Conservation (phyloP, 2,113 vertebrate genomes). For the Amphilophus citrinellus region DNA sequence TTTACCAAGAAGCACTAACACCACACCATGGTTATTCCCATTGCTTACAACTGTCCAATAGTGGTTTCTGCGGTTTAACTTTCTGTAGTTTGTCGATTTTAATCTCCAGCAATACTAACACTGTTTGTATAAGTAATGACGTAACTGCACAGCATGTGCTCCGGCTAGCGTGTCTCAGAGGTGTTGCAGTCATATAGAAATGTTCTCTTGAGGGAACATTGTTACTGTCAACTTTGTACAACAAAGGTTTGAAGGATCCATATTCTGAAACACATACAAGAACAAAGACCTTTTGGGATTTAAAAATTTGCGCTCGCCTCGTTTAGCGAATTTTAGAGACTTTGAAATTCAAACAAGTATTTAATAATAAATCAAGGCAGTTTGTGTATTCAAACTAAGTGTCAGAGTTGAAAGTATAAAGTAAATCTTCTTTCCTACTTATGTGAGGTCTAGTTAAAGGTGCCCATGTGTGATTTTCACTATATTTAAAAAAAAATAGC, state of each 20-base stretch:
- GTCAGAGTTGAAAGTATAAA: background rate
- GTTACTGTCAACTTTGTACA: background rate
- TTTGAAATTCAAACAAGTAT: slow-evolving; percentile 9
- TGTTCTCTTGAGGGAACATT: background rate
- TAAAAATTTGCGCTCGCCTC: background rate
- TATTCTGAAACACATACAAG: background rate
- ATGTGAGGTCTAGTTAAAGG: background rate
- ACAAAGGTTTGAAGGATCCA: background rate
- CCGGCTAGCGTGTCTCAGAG: background rate
- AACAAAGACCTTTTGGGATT: background rate
- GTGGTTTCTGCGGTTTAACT: background rate
- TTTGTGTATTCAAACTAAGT: background rate
- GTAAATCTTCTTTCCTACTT: background rate
- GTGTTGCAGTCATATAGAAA: background rate
- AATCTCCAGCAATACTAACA: background rate
- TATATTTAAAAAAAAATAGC: background rate
- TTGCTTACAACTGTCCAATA: background rate
- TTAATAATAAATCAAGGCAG: slow-evolving; percentile 7
- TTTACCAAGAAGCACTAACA: background rate
- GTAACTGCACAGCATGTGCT: background rate
- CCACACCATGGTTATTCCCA: background rate
- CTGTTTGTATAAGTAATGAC: background rate
- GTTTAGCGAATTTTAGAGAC: background rate
- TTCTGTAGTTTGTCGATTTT: background rate
- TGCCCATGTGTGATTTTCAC: background rate